A percentile compares a stretch with the other conserved stretches of the same genome.
These are phyloP conservation scores for Dynastes grantii DNA, from an alignment of 2,888 invertebrate genomes.

Conservation along the genomic window DNA sequence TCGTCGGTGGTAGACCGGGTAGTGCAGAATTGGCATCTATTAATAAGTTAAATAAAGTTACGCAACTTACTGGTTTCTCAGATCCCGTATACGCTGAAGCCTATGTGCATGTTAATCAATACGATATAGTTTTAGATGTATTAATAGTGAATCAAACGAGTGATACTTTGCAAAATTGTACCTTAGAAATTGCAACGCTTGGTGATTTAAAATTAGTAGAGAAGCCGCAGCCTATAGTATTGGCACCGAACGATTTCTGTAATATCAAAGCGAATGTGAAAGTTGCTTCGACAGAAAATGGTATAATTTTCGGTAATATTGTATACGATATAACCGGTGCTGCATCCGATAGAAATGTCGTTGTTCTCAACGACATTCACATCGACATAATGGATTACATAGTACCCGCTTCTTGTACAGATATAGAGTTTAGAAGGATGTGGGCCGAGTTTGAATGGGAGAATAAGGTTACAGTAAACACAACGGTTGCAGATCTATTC, in stretches of 20 bases:
- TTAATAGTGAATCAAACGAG: conserved; percentile 98
- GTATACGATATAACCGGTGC: conserved; percentile 97
- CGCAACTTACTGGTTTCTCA: conserved; percentile 98
- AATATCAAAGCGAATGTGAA: conserved; percentile 99
- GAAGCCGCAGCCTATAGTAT: conserved; percentile 94
- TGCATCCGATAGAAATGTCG: conserved; percentile 94
- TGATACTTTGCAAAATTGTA: conserved; percentile 98
- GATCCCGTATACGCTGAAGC: conserved; percentile 99
- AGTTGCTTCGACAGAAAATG: conserved; percentile 99
- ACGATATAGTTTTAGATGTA: conserved; percentile 98
- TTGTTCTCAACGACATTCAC: conserved; percentile 98
- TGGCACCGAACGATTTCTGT: conserved; percentile 97
- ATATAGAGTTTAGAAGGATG: conserved; percentile 98
- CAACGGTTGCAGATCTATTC: conserved; percentile 91
- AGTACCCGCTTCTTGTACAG: conserved; percentile 94
- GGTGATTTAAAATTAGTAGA: conserved; percentile 98
- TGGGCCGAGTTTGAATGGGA: conserved; percentile 99
- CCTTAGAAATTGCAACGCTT: conserved; percentile 96
- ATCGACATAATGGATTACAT: conserved; percentile 99
- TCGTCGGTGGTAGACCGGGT: conserved; percentile 77
- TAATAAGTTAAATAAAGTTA: conserved; percentile 81
- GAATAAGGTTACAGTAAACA: conserved; percentile 88
- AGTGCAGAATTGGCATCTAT: conserved; percentile 73
- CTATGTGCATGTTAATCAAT: conserved; percentile 99
- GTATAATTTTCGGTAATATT: conserved; percentile 99